Conservation (phyloP, 2,797 vertebrate genomes). For the Thripadectes ignobilis region DNA sequence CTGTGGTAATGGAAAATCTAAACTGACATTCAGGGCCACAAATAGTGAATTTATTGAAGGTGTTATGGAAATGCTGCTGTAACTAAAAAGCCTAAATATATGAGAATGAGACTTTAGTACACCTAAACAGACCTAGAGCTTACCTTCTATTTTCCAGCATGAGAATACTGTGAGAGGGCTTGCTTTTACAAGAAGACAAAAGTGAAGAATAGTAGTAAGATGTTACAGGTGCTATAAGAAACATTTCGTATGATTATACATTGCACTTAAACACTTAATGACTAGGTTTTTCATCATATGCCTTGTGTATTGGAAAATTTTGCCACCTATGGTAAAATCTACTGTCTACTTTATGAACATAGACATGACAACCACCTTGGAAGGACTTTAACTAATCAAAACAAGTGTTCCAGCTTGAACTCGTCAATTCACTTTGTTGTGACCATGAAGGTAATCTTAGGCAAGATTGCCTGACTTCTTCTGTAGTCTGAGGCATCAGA, state of each 20-base stretch:
- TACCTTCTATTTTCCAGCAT: background rate
- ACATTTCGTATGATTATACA: background rate
- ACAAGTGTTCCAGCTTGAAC: background rate
- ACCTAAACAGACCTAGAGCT: background rate
- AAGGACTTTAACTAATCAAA: background rate
- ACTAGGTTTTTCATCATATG: background rate
- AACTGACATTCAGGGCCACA: background rate
- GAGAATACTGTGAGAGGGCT: background rate
- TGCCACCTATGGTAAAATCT: background rate
- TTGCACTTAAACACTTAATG: background rate
- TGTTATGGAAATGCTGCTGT: background rate
- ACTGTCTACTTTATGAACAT: fast-evolving
- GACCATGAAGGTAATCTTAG: background rate
- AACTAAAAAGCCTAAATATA: background rate
- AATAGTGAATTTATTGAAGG: background rate
- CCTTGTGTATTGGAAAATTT: background rate
- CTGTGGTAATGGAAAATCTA: background rate
- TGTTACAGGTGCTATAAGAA: background rate
- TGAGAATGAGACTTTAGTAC: background rate
- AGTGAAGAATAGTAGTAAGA: background rate
- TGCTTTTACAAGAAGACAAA: background rate
- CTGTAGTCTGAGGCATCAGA: background rate
- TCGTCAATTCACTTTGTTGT: background rate
- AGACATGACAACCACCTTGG: background rate
- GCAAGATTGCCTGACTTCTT: background rate